Evolutionary conservation across 2,797 vertebrate species (phyloP).

Genomic region (Bovichtus diacanthus): DNA sequence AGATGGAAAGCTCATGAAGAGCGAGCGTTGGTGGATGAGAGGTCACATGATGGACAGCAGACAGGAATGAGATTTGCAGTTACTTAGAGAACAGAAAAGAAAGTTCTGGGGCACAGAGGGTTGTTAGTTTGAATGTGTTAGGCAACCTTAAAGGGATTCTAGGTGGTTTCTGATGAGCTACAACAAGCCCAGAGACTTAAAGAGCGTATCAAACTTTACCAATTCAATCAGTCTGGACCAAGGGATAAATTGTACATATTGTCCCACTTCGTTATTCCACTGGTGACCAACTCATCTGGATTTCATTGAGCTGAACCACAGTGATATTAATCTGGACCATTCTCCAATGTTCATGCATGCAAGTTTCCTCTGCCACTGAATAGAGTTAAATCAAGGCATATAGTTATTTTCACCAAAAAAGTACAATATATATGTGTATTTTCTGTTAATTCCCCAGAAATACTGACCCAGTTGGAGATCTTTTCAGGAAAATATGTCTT

Average conservation of each 20-base stretch:
- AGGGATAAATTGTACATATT: not conserved
- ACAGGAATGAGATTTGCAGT: too few relatives aligned
- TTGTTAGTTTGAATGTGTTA: not conserved
- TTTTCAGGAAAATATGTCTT: not conserved
- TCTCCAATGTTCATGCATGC: not conserved
- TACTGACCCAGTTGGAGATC: not conserved
- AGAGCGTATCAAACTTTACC: not conserved
- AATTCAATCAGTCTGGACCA: not conserved
- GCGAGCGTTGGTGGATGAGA: constrained; percentile 29
- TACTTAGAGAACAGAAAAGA: constrained; percentile 15
- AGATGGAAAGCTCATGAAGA: constrained; percentile 63
- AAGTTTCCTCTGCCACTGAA: not conserved
- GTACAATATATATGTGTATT: not conserved
- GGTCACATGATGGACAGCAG: constrained; percentile 48
- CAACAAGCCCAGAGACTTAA: not conserved
- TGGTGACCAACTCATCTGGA: not conserved
- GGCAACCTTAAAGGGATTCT: not conserved
- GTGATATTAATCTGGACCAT: not conserved
- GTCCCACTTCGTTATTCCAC: not conserved
- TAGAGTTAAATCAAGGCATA: not conserved
- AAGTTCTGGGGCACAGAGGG: constrained; percentile 24
- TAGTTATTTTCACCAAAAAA: not conserved
- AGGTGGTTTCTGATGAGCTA: not conserved
- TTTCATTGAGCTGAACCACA: not conserved
- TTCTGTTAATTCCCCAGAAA: not conserved